phyloP scores from a whole-genome alignment of 2,888 invertebrate genomes.

The Dugesia japonica region DNA sequence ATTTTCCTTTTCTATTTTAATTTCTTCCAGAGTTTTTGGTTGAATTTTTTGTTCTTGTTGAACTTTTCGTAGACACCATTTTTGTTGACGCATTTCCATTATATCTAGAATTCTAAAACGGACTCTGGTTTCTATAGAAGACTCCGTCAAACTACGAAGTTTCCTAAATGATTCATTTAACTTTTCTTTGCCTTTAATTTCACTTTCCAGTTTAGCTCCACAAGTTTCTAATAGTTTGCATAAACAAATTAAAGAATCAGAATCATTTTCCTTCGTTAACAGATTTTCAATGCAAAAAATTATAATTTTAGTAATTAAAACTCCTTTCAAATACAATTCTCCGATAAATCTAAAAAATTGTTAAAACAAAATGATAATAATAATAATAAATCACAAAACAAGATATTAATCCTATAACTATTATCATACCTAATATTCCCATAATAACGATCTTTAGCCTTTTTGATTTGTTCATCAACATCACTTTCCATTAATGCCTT shows the following conservation, averaged over 20 bases:
- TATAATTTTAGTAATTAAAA: constrained; percentile 3
- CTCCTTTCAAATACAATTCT: constrained; percentile 12
- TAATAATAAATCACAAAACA: too few species aligned
- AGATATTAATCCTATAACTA: too few species aligned
- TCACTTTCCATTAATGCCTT: not conserved
- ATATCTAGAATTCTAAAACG: constrained; percentile 1
- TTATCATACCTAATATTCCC: not conserved
- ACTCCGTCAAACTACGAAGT: not conserved
- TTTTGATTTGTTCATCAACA: constrained; percentile 4
- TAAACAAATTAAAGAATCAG: not conserved
- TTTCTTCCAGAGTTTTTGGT: not conserved
- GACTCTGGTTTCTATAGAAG: not conserved
- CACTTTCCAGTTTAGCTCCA: not conserved
- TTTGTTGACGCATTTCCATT: not conserved
- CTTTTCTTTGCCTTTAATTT: not conserved
- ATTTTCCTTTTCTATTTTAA: not conserved
- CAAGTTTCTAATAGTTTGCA: not conserved
- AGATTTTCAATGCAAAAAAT: not conserved
- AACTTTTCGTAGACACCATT: not conserved
- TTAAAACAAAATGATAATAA: too few species aligned
- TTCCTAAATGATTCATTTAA: constrained; percentile 7
- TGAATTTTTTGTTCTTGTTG: constrained; percentile 15
- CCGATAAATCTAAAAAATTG: not conserved
- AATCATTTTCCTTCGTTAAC: not conserved
- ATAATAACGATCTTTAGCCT: constrained; percentile 4